These are phyloP conservation scores for Microplitis manilae DNA, from an alignment of 2,888 invertebrate species.

Conservation along the genomic window DNA sequence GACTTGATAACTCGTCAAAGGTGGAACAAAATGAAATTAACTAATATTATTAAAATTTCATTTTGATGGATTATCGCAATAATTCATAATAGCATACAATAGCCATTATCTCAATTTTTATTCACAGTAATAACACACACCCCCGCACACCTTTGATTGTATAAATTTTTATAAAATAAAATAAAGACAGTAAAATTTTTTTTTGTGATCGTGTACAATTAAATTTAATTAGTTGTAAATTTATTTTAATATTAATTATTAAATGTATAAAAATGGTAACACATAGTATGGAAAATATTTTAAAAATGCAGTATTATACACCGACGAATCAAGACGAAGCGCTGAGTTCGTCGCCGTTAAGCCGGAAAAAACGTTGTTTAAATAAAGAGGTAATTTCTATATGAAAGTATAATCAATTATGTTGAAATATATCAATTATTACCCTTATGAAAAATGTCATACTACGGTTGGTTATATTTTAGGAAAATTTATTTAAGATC, in stretches of 20 bases:
- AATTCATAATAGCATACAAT: background rate
- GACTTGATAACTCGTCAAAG: conserved; percentile 50
- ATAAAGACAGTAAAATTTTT: background rate
- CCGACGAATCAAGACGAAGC: conserved; percentile 58
- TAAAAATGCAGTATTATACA: conserved; percentile 67
- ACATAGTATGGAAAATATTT: conserved; percentile 69
- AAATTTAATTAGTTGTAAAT: conserved; percentile 6
- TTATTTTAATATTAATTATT: conserved; percentile 9
- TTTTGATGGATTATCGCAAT: background rate
- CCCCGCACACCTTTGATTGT: too few relatives aligned
- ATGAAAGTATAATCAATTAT: conserved; percentile 19
- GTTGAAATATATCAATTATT: background rate
- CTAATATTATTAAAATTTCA: background rate
- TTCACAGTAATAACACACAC: too few relatives aligned
- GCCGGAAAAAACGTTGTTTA: conserved; percentile 64
- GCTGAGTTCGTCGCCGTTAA: conserved; percentile 60
- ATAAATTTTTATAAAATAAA: too few relatives aligned
- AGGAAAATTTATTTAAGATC: too few relatives aligned
- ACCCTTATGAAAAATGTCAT: background rate
- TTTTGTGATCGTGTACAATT: background rate
- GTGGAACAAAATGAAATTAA: conserved; percentile 18
- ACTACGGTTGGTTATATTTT: too few relatives aligned
- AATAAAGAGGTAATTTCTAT: conserved; percentile 65
- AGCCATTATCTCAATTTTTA: too few relatives aligned
- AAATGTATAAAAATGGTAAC: conserved; percentile 61